Conservation (phyloP, 2,797 vertebrate species). For the Chromis chromis region DNA sequence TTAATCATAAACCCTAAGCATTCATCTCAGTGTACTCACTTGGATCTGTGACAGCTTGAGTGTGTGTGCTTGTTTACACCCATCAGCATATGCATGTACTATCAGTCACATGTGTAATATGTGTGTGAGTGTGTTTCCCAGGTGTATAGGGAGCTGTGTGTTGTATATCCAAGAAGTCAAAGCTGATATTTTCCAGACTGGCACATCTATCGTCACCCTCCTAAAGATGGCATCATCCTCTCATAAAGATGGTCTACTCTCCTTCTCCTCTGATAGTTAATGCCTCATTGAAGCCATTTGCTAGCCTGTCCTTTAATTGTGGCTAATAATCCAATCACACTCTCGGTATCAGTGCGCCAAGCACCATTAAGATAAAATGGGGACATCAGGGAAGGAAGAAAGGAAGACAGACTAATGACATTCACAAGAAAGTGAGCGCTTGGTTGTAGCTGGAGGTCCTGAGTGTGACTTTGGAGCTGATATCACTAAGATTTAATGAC, state of each 20-base stretch:
- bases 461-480: slow-evolving; percentile 42
- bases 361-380: slow-evolving; percentile 78
- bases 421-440: slow-evolving; percentile 42
- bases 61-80: slow-evolving; percentile 25
- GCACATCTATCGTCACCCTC: slow-evolving; percentile 42
- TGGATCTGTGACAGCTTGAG: slow-evolving; percentile 33
- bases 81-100: slow-evolving; percentile 7
- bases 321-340: slow-evolving; percentile 81
- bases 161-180: slow-evolving; percentile 4
- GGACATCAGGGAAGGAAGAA: slow-evolving; percentile 55
- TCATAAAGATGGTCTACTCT: slow-evolving; percentile 25
- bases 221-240: slow-evolving; percentile 64
- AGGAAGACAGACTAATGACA: slow-evolving; percentile 68
- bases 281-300: slow-evolving; percentile 79
- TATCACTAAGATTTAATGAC: slow-evolving; percentile 64
- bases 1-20: slow-evolving; percentile 40
- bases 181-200: slow-evolving; percentile 45
- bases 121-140: slow-evolving; percentile 13
- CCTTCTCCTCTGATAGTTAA: slow-evolving; percentile 67
- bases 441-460: slow-evolving; percentile 54
- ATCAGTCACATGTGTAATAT: not conserved
- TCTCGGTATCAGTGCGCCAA: slow-evolving; percentile 73
- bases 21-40: slow-evolving; percentile 39
- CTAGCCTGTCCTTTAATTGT: slow-evolving; percentile 78
- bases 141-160: not conserved